These are phyloP conservation scores for Deladenus siricidicola DNA, from an alignment of 2,888 invertebrate genomes.

Conservation along the genomic window DNA sequence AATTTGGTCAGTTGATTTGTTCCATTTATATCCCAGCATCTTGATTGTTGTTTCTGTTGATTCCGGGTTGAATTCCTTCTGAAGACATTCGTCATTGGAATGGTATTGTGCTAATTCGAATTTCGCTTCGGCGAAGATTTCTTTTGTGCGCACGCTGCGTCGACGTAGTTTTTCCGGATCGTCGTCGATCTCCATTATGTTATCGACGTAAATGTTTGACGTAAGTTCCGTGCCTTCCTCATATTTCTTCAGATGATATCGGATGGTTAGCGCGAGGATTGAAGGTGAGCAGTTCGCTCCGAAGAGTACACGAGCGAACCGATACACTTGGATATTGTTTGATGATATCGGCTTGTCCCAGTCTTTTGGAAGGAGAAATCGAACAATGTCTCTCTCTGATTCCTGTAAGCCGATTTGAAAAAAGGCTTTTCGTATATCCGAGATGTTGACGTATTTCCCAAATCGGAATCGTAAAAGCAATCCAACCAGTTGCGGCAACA, in stretches of 20 bases:
- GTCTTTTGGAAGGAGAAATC: conserved; percentile 25
- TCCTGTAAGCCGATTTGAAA: conserved; percentile 22
- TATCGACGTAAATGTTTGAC: conserved; percentile 24
- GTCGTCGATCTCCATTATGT: conserved; percentile 2
- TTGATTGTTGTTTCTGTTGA: neutral
- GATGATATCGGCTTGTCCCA: neutral
- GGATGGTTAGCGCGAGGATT: conserved; percentile 8
- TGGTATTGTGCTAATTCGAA: neutral
- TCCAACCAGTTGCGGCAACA: conserved; percentile 23
- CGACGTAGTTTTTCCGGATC: neutral
- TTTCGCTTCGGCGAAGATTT: neutral
- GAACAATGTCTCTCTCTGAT: conserved; percentile 19
- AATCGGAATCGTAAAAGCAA: conserved; percentile 22
- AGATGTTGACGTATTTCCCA: conserved; percentile 4
- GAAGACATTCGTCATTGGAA: neutral
- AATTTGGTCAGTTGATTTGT: neutral
- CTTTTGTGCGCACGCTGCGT: neutral
- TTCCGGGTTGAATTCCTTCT: neutral
- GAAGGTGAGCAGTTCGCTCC: conserved; percentile 25
- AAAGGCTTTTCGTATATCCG: conserved; percentile 32
- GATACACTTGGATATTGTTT: conserved; percentile 16
- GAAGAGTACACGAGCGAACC: conserved; percentile 28
- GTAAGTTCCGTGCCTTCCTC: neutral
- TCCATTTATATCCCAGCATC: conserved; percentile 17
- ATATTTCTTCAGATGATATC: conserved; percentile 5